Base-by-base conservation (phyloP, 2,797 vertebrate genomes). In the Pipistrellus kuhlii region DNA sequence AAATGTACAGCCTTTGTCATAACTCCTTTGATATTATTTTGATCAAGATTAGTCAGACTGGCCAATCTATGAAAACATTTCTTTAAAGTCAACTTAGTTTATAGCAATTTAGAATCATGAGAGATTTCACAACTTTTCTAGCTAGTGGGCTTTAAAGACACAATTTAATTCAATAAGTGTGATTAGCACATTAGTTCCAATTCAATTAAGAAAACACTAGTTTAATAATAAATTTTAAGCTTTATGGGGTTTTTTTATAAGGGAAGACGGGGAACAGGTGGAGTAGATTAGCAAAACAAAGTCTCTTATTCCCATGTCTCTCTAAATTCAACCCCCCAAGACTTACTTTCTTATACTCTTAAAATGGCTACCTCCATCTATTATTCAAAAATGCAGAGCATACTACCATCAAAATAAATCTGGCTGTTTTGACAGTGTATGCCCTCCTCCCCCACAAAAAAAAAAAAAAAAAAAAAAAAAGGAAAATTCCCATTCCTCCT, bases 361-460 rank as follows among this genome's bases (percentile, higher is more conserved):
- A 97, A 97, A 96, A 97, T 97, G 96, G 96, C 95, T 97, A 96
- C 96, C 72, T 93, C 94, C 25, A 83, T 69, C 62, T 83, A 48
- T 84, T 71, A 88, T 5, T 55, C 76, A 82, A 94, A 94, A 95
- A 93, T 46, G 13, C 41, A 66, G n/a, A 94, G 83, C 83, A 77
- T 17, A 59, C 30, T n/a, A 71, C 71, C 35, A 73, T 27, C 53
- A n/a, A 81, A 80, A 69, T 53, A 90, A 94, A 82, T 10, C 14
- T 69, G 10, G n/a, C 59, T 87, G 78, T 95, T 88, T 66, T 92
- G 68, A 75, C 10, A 66, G n/a, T 82, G 35, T 41, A 71, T 55
- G 68, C 8, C 62, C 30, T 55, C 23, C 41, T 57, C 7, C 32
- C 13, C 27, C 17, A 27, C 72, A 46, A 93, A 80, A 57, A 57